A percentile compares a stretch with the other conserved stretches of the same genome.
Conservation (phyloP, 2,888 invertebrate species). For the Serripes groenlandicus region DNA sequence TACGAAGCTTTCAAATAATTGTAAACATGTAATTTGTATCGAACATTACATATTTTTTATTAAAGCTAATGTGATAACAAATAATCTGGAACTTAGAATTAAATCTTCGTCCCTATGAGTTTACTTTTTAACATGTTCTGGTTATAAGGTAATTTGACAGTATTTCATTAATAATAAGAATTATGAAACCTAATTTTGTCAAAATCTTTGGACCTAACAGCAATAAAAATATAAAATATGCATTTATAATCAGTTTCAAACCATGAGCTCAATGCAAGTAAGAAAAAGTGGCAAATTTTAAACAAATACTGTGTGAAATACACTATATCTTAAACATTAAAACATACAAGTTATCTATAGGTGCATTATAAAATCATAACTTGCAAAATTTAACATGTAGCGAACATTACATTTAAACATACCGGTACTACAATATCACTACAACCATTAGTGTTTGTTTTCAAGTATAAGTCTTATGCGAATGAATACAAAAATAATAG, state of each 20-base stretch:
- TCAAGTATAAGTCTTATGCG: too few species aligned
- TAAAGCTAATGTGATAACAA: neutral
- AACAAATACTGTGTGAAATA: neutral
- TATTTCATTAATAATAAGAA: neutral
- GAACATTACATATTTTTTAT: neutral
- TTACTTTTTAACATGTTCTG: neutral
- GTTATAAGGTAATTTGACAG: neutral
- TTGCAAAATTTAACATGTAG: too few species aligned
- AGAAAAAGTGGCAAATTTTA: neutral
- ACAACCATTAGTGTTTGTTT: too few species aligned
- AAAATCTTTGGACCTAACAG: neutral
- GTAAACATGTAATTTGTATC: neutral
- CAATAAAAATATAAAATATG: neutral
- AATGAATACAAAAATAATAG: too few species aligned
- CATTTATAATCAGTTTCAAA: neutral
- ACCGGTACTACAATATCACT: neutral
- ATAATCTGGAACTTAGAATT: neutral
- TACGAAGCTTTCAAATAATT: too few species aligned
- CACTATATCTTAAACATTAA: neutral
- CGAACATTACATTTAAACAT: neutral
- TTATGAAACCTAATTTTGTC: neutral
- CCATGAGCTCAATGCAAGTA: neutral
- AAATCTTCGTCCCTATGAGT: too few species aligned
- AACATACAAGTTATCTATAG: too few species aligned
- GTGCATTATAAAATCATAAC: too few species aligned